phyloP scores from a whole-genome alignment of 1,140 invertebrate genomes.

The Argopecten irradians region DNA sequence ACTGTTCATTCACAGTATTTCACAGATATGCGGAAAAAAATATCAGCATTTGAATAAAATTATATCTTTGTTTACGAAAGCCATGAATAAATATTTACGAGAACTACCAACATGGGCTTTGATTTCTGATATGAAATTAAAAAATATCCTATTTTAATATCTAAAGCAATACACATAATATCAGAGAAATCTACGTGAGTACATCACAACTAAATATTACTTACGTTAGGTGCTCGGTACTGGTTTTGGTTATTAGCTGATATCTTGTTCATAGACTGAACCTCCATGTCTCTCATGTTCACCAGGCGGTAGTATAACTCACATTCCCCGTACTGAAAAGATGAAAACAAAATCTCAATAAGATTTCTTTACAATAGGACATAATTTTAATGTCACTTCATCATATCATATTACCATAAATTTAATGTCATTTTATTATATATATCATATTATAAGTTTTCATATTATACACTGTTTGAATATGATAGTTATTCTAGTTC shows the following conservation, averaged over 20 bases:
- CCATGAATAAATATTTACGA: no score
- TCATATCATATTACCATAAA: no score
- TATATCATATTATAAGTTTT: no score
- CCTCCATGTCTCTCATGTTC: constrained; percentile 70
- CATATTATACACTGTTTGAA: no score
- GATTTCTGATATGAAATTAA: no score
- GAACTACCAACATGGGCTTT: no score
- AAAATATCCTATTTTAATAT: background rate
- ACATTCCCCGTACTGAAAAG: constrained; percentile 67
- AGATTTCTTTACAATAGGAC: background rate
- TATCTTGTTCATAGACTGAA: constrained; percentile 71
- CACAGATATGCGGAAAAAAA: no score
- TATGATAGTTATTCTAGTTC: no score
- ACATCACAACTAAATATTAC: background rate
- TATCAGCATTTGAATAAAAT: no score
- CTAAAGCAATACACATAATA: background rate
- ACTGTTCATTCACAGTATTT: no score
- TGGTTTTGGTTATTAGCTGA: constrained; percentile 68
- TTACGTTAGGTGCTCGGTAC: constrained; percentile 70
- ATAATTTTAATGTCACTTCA: background rate
- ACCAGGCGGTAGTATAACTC: constrained; percentile 74
- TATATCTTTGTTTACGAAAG: no score
- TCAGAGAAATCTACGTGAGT: background rate
- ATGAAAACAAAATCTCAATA: constrained; percentile 28
- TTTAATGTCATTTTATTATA: no score